Conservation (phyloP, 2,797 vertebrate species). For the Oophaga sylvatica region DNA sequence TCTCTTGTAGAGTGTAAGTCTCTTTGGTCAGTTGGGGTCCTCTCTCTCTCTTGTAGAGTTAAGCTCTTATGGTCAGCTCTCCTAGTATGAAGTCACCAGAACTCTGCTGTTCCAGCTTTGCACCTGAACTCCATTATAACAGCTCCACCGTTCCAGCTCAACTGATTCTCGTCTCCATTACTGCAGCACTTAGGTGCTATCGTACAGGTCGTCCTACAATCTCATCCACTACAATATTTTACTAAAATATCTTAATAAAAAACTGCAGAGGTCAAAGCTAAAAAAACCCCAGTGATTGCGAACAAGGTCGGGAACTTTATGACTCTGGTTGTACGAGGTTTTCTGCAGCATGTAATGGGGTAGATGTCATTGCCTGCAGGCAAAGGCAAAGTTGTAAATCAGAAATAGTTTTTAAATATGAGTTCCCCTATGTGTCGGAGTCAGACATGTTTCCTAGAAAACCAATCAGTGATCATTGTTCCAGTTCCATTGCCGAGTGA, state of each 20-base stretch:
- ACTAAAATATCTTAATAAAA: neutral
- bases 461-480: constrained; percentile 57
- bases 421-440: constrained; percentile 33
- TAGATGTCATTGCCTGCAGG: constrained; percentile 19
- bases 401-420: constrained; percentile 45
- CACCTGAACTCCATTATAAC: too few species aligned
- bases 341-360: neutral
- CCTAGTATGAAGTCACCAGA: too few species aligned
- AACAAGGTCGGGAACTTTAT: neutral
- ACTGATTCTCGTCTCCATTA: too few species aligned
- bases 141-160: too few species aligned
- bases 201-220: too few species aligned
- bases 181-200: too few species aligned
- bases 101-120: too few species aligned
- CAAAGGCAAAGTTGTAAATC: constrained; percentile 42
- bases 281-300: neutral
- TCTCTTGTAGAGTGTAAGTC: too few species aligned
- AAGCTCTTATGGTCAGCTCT: too few species aligned
- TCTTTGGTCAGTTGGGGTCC: too few species aligned
- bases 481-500: constrained; percentile 44
- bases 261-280: neutral
- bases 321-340: neutral
- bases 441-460: constrained; percentile 46
- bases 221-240: too few species aligned
- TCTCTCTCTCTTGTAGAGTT: too few species aligned